Evolutionary conservation across 2,888 invertebrate genomes (phyloP).

Genomic region (Dryadula phaetusa): DNA sequence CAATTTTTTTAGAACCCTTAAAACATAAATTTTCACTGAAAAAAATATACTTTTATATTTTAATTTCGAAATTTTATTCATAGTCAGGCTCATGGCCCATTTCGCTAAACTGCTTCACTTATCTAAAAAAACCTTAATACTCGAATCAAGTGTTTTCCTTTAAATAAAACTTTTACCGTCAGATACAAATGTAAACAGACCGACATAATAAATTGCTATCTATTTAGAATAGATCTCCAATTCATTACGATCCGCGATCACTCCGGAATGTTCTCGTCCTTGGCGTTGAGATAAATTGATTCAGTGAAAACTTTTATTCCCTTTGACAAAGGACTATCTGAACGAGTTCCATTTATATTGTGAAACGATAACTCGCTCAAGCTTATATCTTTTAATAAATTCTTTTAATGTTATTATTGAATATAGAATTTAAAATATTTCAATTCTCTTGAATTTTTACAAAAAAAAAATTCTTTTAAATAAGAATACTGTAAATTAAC

Average conservation of each 20-base stretch:
- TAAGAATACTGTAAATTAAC: too few species aligned
- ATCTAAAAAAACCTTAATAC: conserved; percentile 16
- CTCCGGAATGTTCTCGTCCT: conserved; percentile 38
- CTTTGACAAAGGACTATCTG: conserved; percentile 39
- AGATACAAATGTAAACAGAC: conserved; percentile 31
- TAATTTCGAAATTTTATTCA: conserved; percentile 25
- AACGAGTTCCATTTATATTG: conserved; percentile 39
- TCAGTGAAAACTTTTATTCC: conserved; percentile 45
- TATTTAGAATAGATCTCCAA: conserved; percentile 43
- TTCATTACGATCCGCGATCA: conserved; percentile 41
- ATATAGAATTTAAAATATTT: too few species aligned
- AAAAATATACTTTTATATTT: conserved; percentile 7
- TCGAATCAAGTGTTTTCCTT: not conserved
- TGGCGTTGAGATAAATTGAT: conserved; percentile 46
- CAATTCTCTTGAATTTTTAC: too few species aligned
- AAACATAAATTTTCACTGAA: not conserved
- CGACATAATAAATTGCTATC: conserved; percentile 36
- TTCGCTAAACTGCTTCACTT: conserved; percentile 11
- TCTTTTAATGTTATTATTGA: not conserved
- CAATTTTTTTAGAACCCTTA: not conserved
- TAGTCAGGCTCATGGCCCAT: conserved; percentile 13
- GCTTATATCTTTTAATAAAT: conserved; percentile 21
- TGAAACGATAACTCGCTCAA: conserved; percentile 27
- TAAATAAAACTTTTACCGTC: not conserved
- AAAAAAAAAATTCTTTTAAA: too few species aligned